phyloP scores from a whole-genome alignment of 2,113 vertebrate species.

The Dissostichus mawsoni region DNA sequence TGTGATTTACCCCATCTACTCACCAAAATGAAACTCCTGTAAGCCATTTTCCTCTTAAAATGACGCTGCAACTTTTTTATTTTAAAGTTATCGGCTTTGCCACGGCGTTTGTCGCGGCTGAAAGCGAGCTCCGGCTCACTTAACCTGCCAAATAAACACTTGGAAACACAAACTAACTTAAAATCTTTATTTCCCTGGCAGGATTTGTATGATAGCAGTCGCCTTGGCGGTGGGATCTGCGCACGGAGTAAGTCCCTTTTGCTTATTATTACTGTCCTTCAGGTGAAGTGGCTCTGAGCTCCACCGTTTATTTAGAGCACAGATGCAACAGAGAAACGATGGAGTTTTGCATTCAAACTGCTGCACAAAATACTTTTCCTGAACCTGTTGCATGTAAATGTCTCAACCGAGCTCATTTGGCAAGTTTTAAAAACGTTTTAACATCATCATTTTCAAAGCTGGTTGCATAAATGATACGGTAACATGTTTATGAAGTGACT shows the following conservation, averaged over 20 bases:
- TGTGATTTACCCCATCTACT: conserved; percentile 41
- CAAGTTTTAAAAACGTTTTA: not conserved
- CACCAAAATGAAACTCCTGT: conserved; percentile 80
- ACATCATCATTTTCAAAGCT: not conserved
- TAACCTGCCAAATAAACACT: conserved; percentile 17
- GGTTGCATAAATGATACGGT: not conserved
- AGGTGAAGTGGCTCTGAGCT: conserved; percentile 24
- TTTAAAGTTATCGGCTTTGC: not conserved
- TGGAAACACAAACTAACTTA: not conserved
- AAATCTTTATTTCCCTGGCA: conserved; percentile 45
- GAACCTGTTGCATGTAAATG: not conserved
- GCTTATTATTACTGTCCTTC: conserved; percentile 30
- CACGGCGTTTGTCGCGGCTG: not conserved
- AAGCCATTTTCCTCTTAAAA: conserved; percentile 6
- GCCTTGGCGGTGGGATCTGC: conserved; percentile 53
- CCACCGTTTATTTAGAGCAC: conserved; percentile 1
- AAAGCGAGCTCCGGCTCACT: conserved; percentile 1
- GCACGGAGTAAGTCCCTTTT: conserved; percentile 81
- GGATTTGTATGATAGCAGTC: conserved; percentile 64
- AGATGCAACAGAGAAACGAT: too few species aligned
- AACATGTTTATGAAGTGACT: not conserved
- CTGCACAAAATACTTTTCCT: not conserved
- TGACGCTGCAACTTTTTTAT: not conserved
- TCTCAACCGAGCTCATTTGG: not conserved
- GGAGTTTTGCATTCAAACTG: too few species aligned